A percentile compares a stretch with the other conserved stretches of the same genome.
phyloP scores from a whole-genome alignment of 2,797 vertebrate species.

The Rhinoraja longicauda region DNA sequence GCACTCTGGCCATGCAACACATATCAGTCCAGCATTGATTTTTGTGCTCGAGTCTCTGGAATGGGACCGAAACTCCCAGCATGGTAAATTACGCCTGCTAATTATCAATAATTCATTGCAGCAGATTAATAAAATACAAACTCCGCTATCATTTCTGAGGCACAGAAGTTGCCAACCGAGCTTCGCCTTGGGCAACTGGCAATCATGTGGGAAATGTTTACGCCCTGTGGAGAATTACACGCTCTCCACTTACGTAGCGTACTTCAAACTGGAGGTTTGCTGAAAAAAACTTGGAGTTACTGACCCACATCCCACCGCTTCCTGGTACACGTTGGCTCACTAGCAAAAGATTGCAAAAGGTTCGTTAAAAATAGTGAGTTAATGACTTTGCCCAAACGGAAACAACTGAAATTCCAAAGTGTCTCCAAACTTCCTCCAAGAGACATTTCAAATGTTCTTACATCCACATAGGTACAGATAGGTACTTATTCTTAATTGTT shows the following conservation, averaged over 20 bases:
- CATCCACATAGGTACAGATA: no score
- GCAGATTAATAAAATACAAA: no score
- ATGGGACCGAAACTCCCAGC: no score
- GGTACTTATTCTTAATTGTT: no score
- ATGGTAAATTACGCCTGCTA: no score
- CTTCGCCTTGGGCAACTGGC: not conserved
- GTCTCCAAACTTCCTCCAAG: not conserved
- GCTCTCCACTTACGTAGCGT: not conserved
- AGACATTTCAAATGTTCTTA: no score
- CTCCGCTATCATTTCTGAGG: no score
- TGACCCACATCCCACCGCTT: not conserved
- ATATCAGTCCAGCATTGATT: no score
- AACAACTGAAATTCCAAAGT: not conserved
- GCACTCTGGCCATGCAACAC: no score
- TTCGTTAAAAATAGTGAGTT: not conserved
- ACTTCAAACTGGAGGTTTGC: not conserved
- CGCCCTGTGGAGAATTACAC: not conserved
- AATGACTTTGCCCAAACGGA: not conserved
- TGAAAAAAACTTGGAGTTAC: not conserved
- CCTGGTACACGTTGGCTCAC: not conserved
- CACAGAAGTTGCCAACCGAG: no score
- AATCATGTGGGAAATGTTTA: not conserved
- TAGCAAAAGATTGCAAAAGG: not conserved
- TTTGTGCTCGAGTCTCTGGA: no score
- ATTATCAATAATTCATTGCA: no score